Evolutionary conservation across 2,888 invertebrate species (phyloP), one percentile per base, ranked within the genome.

Genomic region (Archaeoteleia sp.): DNA sequence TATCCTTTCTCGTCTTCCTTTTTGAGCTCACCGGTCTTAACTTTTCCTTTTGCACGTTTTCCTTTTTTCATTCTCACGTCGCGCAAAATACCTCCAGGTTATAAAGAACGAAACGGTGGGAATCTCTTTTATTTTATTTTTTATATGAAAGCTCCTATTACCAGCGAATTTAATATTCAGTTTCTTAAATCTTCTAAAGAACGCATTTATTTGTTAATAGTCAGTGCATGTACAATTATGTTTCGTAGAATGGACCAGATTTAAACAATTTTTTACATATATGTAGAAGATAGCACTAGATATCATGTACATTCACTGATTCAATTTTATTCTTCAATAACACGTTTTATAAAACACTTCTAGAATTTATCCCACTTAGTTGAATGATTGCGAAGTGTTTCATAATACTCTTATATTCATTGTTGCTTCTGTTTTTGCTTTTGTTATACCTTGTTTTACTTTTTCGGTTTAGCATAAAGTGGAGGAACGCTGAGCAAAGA

Each of bases 31-130:
- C 71, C 62, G 62, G 53, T 70, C 65, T 72, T 73, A 70, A 71
- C 70, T 71, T 61, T 71, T 32, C 61, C 72, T 74, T 73, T 71
- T 67, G 63, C 57, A 49, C 67, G 60, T 74, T 72, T 69, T 71
- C 67, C 71, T 74, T 72, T 60, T 61, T 66, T 60, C 40, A 48
- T 51, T 51, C 49, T 54, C 49, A 45, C 63, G 45, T 66, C 49
- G 58, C 57, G 30, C 45, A 48, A 46, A 40, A 63, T 61, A 54
- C 57, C 63, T 58, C 40, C 48, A 29, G 60, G 53, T 68, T 67
- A 49, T 69, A 68, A 73, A 70, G 61, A 73, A 63, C 53, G 58
- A 51, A 67, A 71, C 61, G 54, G 62, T 63, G 60, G 66, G 49
- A 68, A 25, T 25, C 14, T 49, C 43, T 57, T n/a, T 71, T 63